Conservation (phyloP, 2,888 invertebrate species). For the Agonopterix alstromeriana region DNA sequence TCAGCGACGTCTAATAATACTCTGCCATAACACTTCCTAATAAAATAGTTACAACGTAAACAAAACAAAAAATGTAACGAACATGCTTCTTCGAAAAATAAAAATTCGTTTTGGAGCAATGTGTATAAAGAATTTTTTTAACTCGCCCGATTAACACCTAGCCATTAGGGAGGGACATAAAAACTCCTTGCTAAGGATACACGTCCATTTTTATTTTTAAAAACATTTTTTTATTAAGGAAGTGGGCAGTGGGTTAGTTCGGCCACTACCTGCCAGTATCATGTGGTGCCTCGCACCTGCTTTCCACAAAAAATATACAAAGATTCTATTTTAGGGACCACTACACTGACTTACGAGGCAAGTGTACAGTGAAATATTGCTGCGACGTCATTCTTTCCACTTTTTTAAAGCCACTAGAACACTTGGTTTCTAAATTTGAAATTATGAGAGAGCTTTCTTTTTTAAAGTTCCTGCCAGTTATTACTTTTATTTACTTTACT, state of each 20-base stretch:
- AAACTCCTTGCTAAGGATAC: not conserved
- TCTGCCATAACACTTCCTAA: constrained; percentile 34
- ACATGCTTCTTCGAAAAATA: not conserved
- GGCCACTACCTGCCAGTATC: constrained; percentile 45
- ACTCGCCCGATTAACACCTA: constrained; percentile 44
- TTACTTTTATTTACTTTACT: not conserved
- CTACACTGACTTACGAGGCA: constrained; percentile 23
- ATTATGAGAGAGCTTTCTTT: not conserved
- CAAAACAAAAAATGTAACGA: constrained; percentile 28
- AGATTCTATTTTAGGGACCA: constrained; percentile 52
- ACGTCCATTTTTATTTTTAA: constrained; percentile 4
- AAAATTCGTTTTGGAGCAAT: not conserved
- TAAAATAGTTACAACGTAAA: constrained; percentile 46
- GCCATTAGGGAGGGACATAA: constrained; percentile 9
- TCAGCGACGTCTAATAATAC: constrained; percentile 17
- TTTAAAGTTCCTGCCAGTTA: not conserved
- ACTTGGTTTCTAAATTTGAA: not conserved
- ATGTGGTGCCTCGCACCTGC: constrained; percentile 41
- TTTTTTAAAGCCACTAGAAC: not conserved
- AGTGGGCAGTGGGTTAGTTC: constrained; percentile 54
- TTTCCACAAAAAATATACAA: constrained; percentile 62
- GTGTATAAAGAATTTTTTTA: not conserved
- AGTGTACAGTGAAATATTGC: constrained; percentile 35
- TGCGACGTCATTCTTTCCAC: constrained; percentile 28
- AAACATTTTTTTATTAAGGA: constrained; percentile 51